phyloP scores from a whole-genome alignment of 2,113 vertebrate species.

The Engraulis encrasicolus region DNA sequence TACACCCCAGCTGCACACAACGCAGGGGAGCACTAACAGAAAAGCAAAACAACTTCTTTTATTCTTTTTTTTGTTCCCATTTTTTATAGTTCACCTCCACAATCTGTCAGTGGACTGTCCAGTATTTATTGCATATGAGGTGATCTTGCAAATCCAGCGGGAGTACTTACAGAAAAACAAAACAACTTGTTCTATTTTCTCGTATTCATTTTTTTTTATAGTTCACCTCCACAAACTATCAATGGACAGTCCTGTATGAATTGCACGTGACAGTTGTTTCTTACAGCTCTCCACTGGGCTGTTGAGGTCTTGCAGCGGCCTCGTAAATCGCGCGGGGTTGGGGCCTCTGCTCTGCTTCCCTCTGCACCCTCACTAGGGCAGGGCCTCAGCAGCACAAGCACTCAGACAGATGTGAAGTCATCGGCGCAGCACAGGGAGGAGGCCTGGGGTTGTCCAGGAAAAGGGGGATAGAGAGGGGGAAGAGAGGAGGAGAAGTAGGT shows the following conservation, averaged over 20 bases:
- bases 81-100: background rate
- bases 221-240: too few species aligned
- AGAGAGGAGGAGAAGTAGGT: slow-evolving; percentile 36
- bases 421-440: background rate
- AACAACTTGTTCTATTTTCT: too few species aligned
- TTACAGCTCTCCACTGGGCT: slow-evolving; percentile 23
- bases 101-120: background rate
- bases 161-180: too few species aligned
- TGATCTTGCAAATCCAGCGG: too few species aligned
- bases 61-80: too few species aligned
- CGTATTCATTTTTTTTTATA: too few species aligned
- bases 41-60: background rate
- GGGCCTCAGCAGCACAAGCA: background rate
- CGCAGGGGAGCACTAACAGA: background rate
- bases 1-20: background rate
- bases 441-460: slow-evolving; percentile 7
- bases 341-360: slow-evolving; percentile 10
- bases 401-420: slow-evolving; percentile 44
- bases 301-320: slow-evolving; percentile 46
- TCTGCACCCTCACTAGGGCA: background rate
- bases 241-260: too few species aligned
- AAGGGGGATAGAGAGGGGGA: background rate
- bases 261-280: too few species aligned
- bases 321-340: slow-evolving; percentile 30
- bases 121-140: background rate